Evolutionary conservation across 2,888 invertebrate genomes (phyloP), one percentile per base, ranked within the genome.

Genomic region (Hemistola chrysoprasaria): DNA sequence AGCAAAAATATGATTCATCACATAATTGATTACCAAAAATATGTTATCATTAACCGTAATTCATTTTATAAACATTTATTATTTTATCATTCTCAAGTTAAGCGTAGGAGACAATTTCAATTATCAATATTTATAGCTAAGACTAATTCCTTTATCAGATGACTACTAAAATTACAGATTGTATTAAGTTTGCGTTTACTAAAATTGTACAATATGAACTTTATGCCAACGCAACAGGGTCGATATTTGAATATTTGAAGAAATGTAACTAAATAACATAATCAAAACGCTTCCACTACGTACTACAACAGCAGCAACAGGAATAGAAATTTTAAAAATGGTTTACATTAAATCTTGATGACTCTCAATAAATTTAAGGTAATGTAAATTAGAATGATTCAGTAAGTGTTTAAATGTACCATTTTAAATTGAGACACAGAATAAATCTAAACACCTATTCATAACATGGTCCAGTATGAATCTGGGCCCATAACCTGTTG

Each of bases 1-100:
- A 83, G 16, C 16, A 16, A 72, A 38, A 68, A 53, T 43, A 62
- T 36, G 42, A 65, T 65, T 65, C 63, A 65, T 67, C 64, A 16
- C 63, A 62, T 66, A 66, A 69, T 70, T 67, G 55, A 65, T 47
- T 65, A 76, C 75, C 73, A 81, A 80, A 82, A 78, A 82, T 81
- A 80, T 74, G 57, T 33, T 40, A 40, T 42, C 35, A 51, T 31
- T 41, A n/a, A 55, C 4, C 2, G 4, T 16, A 16, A 16, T 16
- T 16, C 51, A 59, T 60, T 66, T 55, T 55, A 62, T 61, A 70
- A 59, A 69, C 67, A 63, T 66, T 71, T 64, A 76, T 74, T 74
- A 68, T 73, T 67, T 66, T 67, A 71, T 35, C 9, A 41, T 16
- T 16, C 4, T 16, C 16, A 30, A 38, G 39, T 28, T 39, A 77